Percentiles rank a stretch among this genome's conserved stretches.
Conservation (phyloP, 2,888 invertebrate species). For the Melipona beecheii region DNA sequence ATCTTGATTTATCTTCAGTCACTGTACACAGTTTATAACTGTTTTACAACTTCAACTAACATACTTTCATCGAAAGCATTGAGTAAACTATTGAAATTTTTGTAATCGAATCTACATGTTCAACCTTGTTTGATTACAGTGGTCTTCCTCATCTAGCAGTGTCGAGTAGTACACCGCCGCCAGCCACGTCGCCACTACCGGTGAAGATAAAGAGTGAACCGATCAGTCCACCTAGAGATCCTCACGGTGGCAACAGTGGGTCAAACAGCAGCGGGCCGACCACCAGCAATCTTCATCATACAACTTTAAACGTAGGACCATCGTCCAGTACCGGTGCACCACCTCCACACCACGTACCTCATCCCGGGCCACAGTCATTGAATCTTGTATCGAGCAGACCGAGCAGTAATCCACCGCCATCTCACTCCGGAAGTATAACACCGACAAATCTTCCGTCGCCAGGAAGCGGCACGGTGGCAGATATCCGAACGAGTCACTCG, state of each 20-base stretch:
- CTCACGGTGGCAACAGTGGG: constrained; percentile 85
- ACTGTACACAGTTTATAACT: not conserved
- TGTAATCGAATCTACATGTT: not conserved
- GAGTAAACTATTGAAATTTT: not conserved
- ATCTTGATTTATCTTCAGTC: not conserved
- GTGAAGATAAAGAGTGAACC: constrained; percentile 98
- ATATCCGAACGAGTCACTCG: constrained; percentile 84
- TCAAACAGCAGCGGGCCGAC: constrained; percentile 79
- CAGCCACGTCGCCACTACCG: constrained; percentile 91
- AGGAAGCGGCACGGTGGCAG: constrained; percentile 85
- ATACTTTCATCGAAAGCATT: too few relatives aligned
- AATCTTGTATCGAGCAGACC: constrained; percentile 82
- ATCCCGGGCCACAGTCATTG: constrained; percentile 78
- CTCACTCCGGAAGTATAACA: constrained; percentile 90
- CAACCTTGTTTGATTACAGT: constrained; percentile 79
- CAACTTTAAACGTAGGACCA: constrained; percentile 81
- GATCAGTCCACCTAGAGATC: constrained; percentile 96
- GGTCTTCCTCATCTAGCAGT: constrained; percentile 92
- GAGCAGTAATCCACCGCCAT: constrained; percentile 82
- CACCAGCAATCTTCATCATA: constrained; percentile 85
- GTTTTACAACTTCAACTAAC: not conserved
- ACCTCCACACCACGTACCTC: constrained; percentile 78
- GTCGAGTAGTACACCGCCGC: constrained; percentile 91
- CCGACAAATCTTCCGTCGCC: constrained; percentile 92
- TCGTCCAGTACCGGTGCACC: constrained; percentile 77